A percentile compares a stretch with the other conserved stretches of the same genome.
Conservation (phyloP, 2,888 invertebrate species). For the Synanthedon andrenaeformis region DNA sequence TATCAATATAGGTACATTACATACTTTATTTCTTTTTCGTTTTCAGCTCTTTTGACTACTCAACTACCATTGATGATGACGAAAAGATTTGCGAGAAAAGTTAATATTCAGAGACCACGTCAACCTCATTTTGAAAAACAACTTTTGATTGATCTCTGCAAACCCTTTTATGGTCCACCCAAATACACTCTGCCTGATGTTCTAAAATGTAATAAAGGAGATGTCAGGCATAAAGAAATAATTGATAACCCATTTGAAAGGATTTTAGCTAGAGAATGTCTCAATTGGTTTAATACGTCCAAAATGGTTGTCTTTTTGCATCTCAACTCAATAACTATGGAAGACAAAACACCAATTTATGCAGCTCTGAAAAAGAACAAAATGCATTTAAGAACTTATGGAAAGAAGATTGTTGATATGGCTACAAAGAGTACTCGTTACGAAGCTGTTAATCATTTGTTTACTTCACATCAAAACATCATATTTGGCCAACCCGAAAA, state of each 20-base stretch:
- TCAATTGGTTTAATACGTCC: constrained; percentile 77
- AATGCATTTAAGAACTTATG: constrained; percentile 78
- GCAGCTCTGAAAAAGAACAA: constrained; percentile 74
- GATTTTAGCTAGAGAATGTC: constrained; percentile 79
- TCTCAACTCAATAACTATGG: constrained; percentile 75
- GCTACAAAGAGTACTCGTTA: constrained; percentile 78
- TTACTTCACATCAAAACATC: constrained; percentile 73
- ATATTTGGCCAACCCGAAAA: constrained; percentile 79
- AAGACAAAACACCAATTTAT: constrained; percentile 74
- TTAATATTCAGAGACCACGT: constrained; percentile 81
- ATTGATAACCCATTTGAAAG: constrained; percentile 77
- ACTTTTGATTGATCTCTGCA: constrained; percentile 73
- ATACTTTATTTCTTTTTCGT: neutral
- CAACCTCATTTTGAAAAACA: constrained; percentile 78
- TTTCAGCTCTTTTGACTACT: constrained; percentile 31
- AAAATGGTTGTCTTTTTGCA: constrained; percentile 80
- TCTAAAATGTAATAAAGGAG: constrained; percentile 62
- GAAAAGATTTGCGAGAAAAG: constrained; percentile 79
- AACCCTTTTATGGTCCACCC: constrained; percentile 70
- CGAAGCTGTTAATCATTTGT: constrained; percentile 74
- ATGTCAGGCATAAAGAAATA: constrained; percentile 21
- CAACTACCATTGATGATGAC: constrained; percentile 60
- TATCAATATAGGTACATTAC: neutral
- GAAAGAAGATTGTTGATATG: constrained; percentile 72
- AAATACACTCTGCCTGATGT: constrained; percentile 52